Conservation (phyloP, 2,888 invertebrate species). For the Caenorhabditis macrosperma region DNA sequence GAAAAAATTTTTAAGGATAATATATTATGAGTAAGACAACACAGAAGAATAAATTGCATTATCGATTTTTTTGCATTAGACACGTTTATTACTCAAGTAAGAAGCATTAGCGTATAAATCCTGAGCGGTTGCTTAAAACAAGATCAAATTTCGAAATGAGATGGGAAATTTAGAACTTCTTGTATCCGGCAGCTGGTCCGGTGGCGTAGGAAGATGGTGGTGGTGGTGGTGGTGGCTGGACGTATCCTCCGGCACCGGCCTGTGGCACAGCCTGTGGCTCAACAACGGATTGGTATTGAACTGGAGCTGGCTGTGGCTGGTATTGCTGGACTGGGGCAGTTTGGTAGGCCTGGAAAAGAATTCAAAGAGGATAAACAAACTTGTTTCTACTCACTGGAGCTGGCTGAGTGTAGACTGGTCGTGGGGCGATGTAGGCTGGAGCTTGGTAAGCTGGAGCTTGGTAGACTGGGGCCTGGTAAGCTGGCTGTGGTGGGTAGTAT, state of each 20-base stretch:
- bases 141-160: slow-evolving; percentile 27
- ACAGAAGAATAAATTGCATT: no score
- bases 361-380: neutral
- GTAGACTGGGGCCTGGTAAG: slow-evolving; percentile 37
- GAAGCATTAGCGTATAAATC: slow-evolving; percentile 11
- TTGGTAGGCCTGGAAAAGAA: slow-evolving; percentile 3
- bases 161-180: slow-evolving; percentile 31
- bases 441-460: slow-evolving; percentile 40
- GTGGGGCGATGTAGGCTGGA: slow-evolving; percentile 39
- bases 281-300: slow-evolving; percentile 24
- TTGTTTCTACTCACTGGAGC: slow-evolving; percentile 13
- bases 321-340: slow-evolving; percentile 16
- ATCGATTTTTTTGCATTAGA: no score
- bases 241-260: slow-evolving; percentile 35
- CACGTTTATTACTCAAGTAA: no score
- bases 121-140: slow-evolving; percentile 38
- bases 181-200: slow-evolving; percentile 51
- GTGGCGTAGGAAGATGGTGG: slow-evolving; percentile 42
- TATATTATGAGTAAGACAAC: no score
- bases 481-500: slow-evolving; percentile 46
- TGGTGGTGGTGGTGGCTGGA: slow-evolving; percentile 57
- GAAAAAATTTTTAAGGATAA: no score
- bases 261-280: slow-evolving; percentile 37
- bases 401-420: slow-evolving; percentile 29
- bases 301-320: slow-evolving; percentile 47